These are phyloP conservation scores for Paragorgia papillata DNA, from an alignment of 92 coral and sea anemone species.

Conservation along the genomic window DNA sequence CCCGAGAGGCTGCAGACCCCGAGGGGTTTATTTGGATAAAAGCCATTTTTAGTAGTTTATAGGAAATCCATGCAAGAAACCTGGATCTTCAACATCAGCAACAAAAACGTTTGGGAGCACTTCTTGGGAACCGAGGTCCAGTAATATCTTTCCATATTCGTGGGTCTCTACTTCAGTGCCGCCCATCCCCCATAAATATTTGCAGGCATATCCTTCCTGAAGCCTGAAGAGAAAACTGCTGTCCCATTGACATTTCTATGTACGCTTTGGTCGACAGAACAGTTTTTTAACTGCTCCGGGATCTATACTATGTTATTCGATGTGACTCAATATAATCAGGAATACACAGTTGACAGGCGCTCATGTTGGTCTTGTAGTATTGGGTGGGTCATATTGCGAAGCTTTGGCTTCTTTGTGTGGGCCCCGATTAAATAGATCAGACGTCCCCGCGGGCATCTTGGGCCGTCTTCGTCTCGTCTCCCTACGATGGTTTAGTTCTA, in stretches of 20 bases:
- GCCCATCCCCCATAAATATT: constrained; percentile 47
- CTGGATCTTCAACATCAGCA: constrained; percentile 57
- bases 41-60: constrained; percentile 15
- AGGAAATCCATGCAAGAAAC: constrained; percentile 57
- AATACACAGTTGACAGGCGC: constrained; percentile 28
- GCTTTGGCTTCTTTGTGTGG: constrained; percentile 21
- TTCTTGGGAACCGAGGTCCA: constrained; percentile 42
- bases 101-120: constrained; percentile 30
- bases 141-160: constrained; percentile 7
- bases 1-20: too few species aligned
- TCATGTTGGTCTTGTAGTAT: neutral
- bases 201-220: neutral
- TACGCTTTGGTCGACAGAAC: constrained; percentile 47
- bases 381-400: neutral
- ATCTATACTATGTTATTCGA: constrained; percentile 49
- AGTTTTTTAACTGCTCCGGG: constrained; percentile 53
- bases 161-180: too few species aligned
- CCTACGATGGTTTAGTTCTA: constrained; percentile 7
- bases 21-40: too few species aligned
- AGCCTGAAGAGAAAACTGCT: constrained; percentile 12
- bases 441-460: constrained; percentile 45
- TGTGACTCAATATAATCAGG: constrained; percentile 46
- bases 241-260: constrained; percentile 26
- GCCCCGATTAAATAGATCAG: too few species aligned
- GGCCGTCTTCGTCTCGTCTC: constrained; percentile 51